Conservation (phyloP, 2,888 invertebrate species). For the Hypsopygia costalis region DNA sequence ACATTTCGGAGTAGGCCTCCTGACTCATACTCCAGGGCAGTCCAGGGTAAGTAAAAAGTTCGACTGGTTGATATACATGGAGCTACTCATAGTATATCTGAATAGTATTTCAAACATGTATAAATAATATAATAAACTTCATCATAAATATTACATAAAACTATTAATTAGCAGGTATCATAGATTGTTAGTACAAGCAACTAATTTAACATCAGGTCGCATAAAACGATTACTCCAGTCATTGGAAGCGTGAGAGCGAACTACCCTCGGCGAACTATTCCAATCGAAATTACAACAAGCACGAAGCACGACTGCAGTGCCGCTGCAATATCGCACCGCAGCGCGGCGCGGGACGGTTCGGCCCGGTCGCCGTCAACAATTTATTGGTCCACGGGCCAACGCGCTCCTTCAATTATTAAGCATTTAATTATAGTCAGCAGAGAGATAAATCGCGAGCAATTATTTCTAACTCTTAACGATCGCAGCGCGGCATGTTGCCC, state of each 20-base stretch:
- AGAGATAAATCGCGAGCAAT: conserved; percentile 67
- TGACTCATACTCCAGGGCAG: too few species aligned
- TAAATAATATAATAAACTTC: too few species aligned
- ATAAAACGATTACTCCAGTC: conserved; percentile 55
- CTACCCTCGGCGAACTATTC: conserved; percentile 54
- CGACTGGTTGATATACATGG: too few species aligned
- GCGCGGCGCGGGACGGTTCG: conserved; percentile 21
- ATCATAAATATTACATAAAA: too few species aligned
- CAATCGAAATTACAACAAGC: conserved; percentile 65
- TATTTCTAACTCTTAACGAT: conserved; percentile 68
- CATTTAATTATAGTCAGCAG: conserved; percentile 67
- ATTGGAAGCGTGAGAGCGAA: conserved; percentile 70
- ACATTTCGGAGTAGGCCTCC: too few species aligned
- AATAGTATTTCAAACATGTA: too few species aligned
- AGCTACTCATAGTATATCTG: too few species aligned
- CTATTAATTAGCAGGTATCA: conserved; percentile 11
- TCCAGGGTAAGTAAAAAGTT: too few species aligned
- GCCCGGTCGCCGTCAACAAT: conserved; percentile 39
- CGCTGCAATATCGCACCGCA: conserved; percentile 48
- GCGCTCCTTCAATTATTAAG: conserved; percentile 68
- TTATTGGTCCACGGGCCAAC: conserved; percentile 53
- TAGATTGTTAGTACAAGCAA: conserved; percentile 16
- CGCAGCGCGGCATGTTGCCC: conserved; percentile 58
- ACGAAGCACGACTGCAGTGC: conserved; percentile 54
- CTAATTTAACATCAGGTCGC: conserved; percentile 55